Conservation (phyloP, 1,140 invertebrate genomes). For the Adoxophyes honmai region DNA sequence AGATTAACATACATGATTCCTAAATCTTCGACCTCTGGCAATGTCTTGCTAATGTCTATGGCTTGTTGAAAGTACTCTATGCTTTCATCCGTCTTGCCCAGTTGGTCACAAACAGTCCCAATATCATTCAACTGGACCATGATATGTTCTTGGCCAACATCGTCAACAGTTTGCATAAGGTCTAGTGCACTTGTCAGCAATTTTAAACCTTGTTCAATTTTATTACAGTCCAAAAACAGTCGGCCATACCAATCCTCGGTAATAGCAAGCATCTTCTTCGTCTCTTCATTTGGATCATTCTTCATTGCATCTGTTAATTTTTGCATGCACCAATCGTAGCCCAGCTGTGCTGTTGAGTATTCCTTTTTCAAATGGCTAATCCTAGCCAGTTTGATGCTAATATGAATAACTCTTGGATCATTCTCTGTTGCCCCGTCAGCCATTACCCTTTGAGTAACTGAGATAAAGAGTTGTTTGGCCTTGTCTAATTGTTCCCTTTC, state of each 20-base stretch:
- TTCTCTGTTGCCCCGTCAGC: conserved; percentile 82
- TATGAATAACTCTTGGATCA: conserved; percentile 83
- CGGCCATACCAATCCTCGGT: conserved; percentile 90
- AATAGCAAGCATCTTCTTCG: conserved; percentile 82
- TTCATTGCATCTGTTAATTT: conserved; percentile 80
- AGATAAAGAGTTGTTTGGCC: conserved; percentile 90
- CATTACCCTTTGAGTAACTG: conserved; percentile 87
- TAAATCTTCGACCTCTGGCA: conserved; percentile 82
- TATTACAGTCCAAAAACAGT: conserved; percentile 82
- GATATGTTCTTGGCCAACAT: conserved; percentile 83
- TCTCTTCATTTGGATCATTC: conserved; percentile 75
- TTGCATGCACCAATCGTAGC: conserved; percentile 87
- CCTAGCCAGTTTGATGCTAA: conserved; percentile 86
- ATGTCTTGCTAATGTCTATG: conserved; percentile 80
- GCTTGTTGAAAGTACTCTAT: conserved; percentile 85
- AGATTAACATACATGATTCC: conserved; percentile 89
- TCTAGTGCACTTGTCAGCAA: conserved; percentile 85
- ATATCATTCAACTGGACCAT: conserved; percentile 91
- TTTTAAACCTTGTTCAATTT: conserved; percentile 81
- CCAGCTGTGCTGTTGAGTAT: conserved; percentile 82
- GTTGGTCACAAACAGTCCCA: conserved; percentile 84
- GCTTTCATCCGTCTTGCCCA: conserved; percentile 83
- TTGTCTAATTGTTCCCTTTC: conserved; percentile 86
- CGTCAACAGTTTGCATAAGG: conserved; percentile 81
- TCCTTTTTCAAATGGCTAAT: conserved; percentile 82